Base-by-base conservation (phyloP, 37 sponge, comb jelly and placozoan genomes). In the Dysidea cf. avara region DNA sequence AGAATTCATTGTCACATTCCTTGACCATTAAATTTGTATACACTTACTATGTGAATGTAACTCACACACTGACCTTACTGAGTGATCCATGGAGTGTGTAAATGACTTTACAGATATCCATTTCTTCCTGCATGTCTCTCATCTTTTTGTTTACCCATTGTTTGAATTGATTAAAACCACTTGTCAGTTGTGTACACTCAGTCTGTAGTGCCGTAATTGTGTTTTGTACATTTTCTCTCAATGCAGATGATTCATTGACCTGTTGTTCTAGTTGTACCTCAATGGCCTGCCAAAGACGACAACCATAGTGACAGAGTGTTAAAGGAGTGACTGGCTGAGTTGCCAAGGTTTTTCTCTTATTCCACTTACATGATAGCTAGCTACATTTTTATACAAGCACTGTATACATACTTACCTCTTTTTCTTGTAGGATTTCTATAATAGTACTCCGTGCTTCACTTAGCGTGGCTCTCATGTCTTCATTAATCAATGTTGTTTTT, bases 61-160 rank as follows among this genome's bases (percentile, higher is more conserved):
- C 5, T 34, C 40, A 57, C 37, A 60, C 33, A 39, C 81, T 40
- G 18, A 81, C 87, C 72, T 87, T 60, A 57, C 82, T 76, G 26
- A 87, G 67, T 37, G 87, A 87, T 29, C 82, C 82, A 72, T 87
- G 87, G 2, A 87, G 73, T 30, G 73, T 64, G 67, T 87, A 87
- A 16, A 87, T 74, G 7, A 87, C 72, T 72, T 57, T 61, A 39
- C 65, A 81, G 48, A 81, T 64, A 33, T 87, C 87, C 72, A 87
- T 64, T 38, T 87, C 81, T 39, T 87, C 87, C 49, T 87, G 58
- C 32, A 81, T 22, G 17, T 34, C 22, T 1, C 50, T 60, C 1
- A 87, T 43, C 66, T 87, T 81, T 18, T 69, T 62, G 0, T 70
- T 39, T 0, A 66, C 68, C 87, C 78, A 81, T 22, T 30, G 71